Percentiles rank a stretch among this genome's conserved stretches.
Conservation (phyloP, 2,113 vertebrate species). For the Aspidoscelis tigris region DNA sequence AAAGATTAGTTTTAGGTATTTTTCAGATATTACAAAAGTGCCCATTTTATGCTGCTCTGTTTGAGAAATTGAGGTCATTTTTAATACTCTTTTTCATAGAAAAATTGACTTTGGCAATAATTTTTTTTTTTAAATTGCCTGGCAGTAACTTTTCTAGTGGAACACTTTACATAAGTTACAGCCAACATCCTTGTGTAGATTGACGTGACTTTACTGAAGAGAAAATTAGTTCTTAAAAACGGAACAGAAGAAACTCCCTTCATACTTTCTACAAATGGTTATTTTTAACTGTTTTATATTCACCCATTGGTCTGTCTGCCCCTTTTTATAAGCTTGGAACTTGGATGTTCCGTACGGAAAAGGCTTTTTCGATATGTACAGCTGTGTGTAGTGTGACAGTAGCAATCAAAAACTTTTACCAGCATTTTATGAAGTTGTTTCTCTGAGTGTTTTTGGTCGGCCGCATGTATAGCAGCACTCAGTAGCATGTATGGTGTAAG, state of each 20-base stretch:
- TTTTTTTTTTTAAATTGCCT: slow-evolving; percentile 72
- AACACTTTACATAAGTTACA: slow-evolving; percentile 76
- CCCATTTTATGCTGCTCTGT: slow-evolving; percentile 86
- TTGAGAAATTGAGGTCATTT: slow-evolving; percentile 81
- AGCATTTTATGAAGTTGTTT: slow-evolving; percentile 65
- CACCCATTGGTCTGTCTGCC: slow-evolving; percentile 72
- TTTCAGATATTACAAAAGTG: slow-evolving; percentile 82
- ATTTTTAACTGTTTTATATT: slow-evolving; percentile 81
- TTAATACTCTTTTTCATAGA: slow-evolving; percentile 82
- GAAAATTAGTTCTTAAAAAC: slow-evolving; percentile 72
- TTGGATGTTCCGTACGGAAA: slow-evolving; percentile 69
- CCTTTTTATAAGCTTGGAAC: slow-evolving; percentile 79
- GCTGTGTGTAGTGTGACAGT: slow-evolving; percentile 66
- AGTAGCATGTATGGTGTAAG: slow-evolving; percentile 56
- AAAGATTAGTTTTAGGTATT: slow-evolving; percentile 79
- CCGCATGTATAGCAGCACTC: slow-evolving; percentile 57
- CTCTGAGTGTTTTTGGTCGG: slow-evolving; percentile 63
- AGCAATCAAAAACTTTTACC: slow-evolving; percentile 74
- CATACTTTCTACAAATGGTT: slow-evolving; percentile 77
- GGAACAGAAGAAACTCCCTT: slow-evolving; percentile 74
- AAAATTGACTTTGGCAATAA: slow-evolving; percentile 83
- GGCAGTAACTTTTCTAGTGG: slow-evolving; percentile 77
- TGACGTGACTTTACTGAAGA: slow-evolving; percentile 62
- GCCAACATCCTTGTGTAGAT: slow-evolving; percentile 70
- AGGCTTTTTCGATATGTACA: slow-evolving; percentile 68